phyloP scores from a whole-genome alignment of 2,113 vertebrate genomes.

The Bos javanicus region DNA sequence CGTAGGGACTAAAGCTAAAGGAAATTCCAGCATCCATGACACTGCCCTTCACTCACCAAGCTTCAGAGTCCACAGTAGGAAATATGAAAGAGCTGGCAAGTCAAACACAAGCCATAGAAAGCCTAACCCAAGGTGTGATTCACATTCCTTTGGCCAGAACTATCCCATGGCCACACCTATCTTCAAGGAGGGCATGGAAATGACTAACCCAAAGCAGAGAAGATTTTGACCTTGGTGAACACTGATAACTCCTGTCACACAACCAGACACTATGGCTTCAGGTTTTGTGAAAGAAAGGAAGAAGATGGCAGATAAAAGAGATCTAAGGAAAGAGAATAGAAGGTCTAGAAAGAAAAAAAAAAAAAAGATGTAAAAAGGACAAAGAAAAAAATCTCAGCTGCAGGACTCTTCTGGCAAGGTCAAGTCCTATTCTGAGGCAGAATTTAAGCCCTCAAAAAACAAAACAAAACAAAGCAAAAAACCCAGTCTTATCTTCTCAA shows the following conservation, averaged over 20 bases:
- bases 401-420: neutral
- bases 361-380: neutral
- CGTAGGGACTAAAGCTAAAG: neutral
- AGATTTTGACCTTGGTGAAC: neutral
- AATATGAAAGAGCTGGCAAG: neutral
- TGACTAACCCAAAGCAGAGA: neutral
- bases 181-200: neutral
- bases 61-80: neutral
- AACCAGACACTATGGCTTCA: neutral
- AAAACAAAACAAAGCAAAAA: neutral
- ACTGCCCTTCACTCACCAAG: neutral
- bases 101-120: neutral
- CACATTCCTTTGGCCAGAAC: neutral
- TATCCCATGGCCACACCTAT: neutral
- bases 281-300: neutral
- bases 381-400: neutral
- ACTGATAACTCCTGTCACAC: neutral
- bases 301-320: neutral
- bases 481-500: neutral
- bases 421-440: neutral
- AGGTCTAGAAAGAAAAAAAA: neutral
- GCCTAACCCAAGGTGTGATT: neutral
- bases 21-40: neutral
- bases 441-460: neutral
- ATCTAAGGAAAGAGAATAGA: neutral